phyloP scores from a whole-genome alignment of 2,888 invertebrate species.

The Drosophila bunnanda region DNA sequence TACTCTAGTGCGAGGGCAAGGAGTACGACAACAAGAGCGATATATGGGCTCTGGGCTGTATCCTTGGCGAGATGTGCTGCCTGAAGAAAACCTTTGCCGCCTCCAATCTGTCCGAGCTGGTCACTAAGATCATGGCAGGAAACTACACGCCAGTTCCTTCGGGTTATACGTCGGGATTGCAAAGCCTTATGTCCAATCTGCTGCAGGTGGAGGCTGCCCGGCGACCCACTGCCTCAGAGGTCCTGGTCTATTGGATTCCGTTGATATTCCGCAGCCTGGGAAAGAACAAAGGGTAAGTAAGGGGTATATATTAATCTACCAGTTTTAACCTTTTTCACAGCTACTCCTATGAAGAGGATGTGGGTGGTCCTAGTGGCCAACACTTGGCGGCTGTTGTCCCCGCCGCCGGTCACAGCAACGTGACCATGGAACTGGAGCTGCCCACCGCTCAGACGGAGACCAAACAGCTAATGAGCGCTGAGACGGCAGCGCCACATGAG shows the following conservation, averaged over 20 bases:
- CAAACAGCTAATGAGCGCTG: conserved; percentile 83
- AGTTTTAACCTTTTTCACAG: conserved; percentile 47
- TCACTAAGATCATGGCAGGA: conserved; percentile 90
- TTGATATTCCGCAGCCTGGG: conserved; percentile 84
- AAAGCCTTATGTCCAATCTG: conserved; percentile 87
- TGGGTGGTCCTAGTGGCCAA: conserved; percentile 53
- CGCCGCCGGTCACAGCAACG: conserved; percentile 49
- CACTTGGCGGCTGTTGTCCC: conserved; percentile 44
- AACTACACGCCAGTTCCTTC: conserved; percentile 88
- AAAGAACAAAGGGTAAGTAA: conserved; percentile 82
- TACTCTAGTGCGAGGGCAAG: conserved; percentile 89
- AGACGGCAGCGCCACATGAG: conserved; percentile 81
- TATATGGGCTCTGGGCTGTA: conserved; percentile 92
- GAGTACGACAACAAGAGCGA: conserved; percentile 91
- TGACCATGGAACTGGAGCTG: conserved; percentile 67
- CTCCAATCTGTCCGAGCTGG: conserved; percentile 89
- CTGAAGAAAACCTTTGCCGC: conserved; percentile 90
- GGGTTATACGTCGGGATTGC: conserved; percentile 88
- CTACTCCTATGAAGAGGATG: conserved; percentile 81
- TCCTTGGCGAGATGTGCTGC: conserved; percentile 90
- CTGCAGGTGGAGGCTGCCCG: conserved; percentile 87
- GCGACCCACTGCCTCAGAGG: conserved; percentile 88
- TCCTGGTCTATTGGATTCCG: conserved; percentile 86
- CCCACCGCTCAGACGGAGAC: conserved; percentile 83
- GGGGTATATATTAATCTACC: rapidly evolving